Evolutionary conservation across 2,113 vertebrate genomes (phyloP).

Genomic region (Podarcis cretensis): DNA sequence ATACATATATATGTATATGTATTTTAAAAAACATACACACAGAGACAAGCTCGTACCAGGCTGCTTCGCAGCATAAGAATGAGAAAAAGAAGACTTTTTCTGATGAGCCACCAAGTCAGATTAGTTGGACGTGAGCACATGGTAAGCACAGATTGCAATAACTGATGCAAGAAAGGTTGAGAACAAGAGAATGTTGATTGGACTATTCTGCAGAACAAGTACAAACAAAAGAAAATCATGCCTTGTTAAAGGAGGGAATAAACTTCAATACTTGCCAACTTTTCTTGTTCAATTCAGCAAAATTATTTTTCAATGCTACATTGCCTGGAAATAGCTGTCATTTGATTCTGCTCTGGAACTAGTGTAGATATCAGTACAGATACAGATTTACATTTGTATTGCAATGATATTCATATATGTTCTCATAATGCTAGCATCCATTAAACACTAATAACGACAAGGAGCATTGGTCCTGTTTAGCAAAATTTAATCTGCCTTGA

Average conservation of each 20-base stretch:
- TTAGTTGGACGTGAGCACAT: constrained; percentile 69
- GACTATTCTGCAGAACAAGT: constrained; percentile 55
- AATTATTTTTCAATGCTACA: constrained; percentile 73
- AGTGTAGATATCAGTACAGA: constrained; percentile 69
- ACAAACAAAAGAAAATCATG: constrained; percentile 79
- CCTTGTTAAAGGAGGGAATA: constrained; percentile 77
- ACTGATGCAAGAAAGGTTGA: constrained; percentile 65
- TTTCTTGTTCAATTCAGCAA: constrained; percentile 77
- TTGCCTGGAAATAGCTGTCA: constrained; percentile 72
- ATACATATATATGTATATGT: no score
- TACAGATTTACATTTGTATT: constrained; percentile 63
- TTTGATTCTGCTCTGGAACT: constrained; percentile 69
- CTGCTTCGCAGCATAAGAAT: constrained; percentile 62
- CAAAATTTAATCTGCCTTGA: constrained; percentile 19
- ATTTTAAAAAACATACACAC: background rate
- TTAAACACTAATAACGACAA: background rate
- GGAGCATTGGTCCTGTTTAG: constrained; percentile 31
- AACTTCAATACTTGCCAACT: constrained; percentile 87
- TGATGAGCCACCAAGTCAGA: constrained; percentile 68
- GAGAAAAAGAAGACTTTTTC: constrained; percentile 61
- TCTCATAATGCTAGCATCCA: constrained; percentile 10
- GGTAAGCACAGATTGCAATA: constrained; percentile 54
- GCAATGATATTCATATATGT: constrained; percentile 35
- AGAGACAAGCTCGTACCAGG: constrained; percentile 66
- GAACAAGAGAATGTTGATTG: constrained; percentile 42